Evolutionary conservation across 1,140 invertebrate species (phyloP).

Genomic region (Pygmarrhopalites habei): DNA sequence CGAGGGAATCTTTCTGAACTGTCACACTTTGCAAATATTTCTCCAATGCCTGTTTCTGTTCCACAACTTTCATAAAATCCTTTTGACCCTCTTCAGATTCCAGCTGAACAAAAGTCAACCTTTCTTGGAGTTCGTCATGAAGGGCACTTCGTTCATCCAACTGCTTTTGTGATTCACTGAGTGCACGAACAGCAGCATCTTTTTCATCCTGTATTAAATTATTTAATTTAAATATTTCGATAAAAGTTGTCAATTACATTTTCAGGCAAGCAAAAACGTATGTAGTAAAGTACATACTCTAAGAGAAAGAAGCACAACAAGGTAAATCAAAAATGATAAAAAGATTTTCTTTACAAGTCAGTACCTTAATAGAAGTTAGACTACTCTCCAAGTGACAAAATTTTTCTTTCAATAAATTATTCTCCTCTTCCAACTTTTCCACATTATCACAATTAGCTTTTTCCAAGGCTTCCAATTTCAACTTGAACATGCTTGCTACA

Average conservation of each 20-base stretch:
- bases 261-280: too few relatives aligned
- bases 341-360: too few relatives aligned
- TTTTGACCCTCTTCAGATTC: slow-evolving; percentile 4
- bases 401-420: slow-evolving; percentile 15
- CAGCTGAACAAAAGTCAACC: slow-evolving; percentile 5
- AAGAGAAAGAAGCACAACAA: background rate
- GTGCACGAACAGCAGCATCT: slow-evolving; percentile 24
- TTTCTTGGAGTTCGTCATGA: slow-evolving; percentile 7
- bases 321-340: background rate
- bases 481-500: slow-evolving; percentile 24
- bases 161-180: slow-evolving; percentile 28
- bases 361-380: slow-evolving; percentile 11
- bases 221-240: too few relatives aligned
- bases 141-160: slow-evolving; percentile 19
- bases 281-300: too few relatives aligned
- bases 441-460: background rate
- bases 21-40: slow-evolving; percentile 4
- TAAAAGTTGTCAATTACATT: too few relatives aligned
- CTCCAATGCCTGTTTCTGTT: slow-evolving; percentile 16
- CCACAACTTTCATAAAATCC: slow-evolving; percentile 10
- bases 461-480: slow-evolving; percentile 19
- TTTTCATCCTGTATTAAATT: slow-evolving; percentile 31
- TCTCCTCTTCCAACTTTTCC: slow-evolving; percentile 9
- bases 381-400: background rate
- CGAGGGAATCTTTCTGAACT: slow-evolving; percentile 9